Evolutionary conservation across 2,888 invertebrate genomes (phyloP).

Genomic region (Cataglyphis cursor): DNA sequence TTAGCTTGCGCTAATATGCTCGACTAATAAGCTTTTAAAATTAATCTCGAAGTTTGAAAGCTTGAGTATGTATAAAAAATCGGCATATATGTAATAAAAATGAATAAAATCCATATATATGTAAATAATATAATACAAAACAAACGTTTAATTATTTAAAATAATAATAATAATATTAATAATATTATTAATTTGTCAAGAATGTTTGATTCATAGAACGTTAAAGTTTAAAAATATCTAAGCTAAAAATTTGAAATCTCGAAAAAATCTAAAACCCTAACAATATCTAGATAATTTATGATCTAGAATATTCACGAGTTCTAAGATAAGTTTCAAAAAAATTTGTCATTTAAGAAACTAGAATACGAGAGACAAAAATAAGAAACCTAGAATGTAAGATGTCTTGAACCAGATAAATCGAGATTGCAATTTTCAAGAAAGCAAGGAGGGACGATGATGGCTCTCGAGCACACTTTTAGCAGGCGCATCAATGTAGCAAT

Average conservation of each 20-base stretch:
- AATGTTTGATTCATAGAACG: not conserved
- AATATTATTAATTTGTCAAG: not conserved
- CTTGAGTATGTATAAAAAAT: not conserved
- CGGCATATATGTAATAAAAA: not conserved
- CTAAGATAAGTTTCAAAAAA: not conserved
- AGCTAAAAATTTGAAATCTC: not conserved
- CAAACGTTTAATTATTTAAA: not conserved
- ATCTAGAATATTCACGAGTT: not conserved
- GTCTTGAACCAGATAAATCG: slow-evolving; percentile 38
- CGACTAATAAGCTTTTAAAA: slow-evolving; percentile 2
- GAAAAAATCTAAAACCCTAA: not conserved
- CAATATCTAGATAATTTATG: not conserved
- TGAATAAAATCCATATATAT: not conserved
- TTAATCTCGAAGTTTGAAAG: not conserved
- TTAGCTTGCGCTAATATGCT: not conserved
- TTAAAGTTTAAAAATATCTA: not conserved
- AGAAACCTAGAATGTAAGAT: slow-evolving; percentile 17
- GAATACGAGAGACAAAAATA: slow-evolving; percentile 19
- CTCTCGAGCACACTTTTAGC: slow-evolving; percentile 23
- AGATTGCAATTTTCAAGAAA: slow-evolving; percentile 23
- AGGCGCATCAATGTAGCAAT: slow-evolving; percentile 16
- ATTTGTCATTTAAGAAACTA: slow-evolving; percentile 13
- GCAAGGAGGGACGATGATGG: not conserved
- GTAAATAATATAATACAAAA: not conserved
- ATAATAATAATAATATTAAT: not conserved